Conservation (phyloP, 2,888 invertebrate species). For the Phengaris alcon region DNA sequence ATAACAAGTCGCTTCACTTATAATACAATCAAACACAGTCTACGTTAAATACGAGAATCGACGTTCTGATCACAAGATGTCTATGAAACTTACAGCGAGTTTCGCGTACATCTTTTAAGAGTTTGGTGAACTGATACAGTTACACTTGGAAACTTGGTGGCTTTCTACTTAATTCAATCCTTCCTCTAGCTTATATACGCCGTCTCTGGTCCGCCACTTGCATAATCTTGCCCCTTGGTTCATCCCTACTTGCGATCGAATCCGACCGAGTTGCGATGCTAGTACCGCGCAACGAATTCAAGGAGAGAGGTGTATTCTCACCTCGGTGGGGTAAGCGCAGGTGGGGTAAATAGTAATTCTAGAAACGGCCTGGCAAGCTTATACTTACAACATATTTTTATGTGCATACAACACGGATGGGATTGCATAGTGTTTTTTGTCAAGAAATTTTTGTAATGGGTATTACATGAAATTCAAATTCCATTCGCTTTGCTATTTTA, state of each 20-base stretch:
- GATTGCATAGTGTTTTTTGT: slow-evolving; percentile 22
- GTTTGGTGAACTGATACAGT: slow-evolving; percentile 69
- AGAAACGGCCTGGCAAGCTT: slow-evolving; percentile 37
- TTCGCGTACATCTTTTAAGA: slow-evolving; percentile 72
- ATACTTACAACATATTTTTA: slow-evolving; percentile 36
- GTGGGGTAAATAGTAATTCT: slow-evolving; percentile 54
- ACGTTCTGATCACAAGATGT: not conserved
- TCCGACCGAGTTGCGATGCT: slow-evolving; percentile 60
- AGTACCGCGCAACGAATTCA: slow-evolving; percentile 35
- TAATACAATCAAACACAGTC: no score
- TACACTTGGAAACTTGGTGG: slow-evolving; percentile 57
- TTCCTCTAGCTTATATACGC: slow-evolving; percentile 66
- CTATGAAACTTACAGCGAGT: slow-evolving; percentile 66
- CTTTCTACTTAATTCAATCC: slow-evolving; percentile 62
- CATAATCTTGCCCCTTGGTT: slow-evolving; percentile 68
- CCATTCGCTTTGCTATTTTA: not conserved
- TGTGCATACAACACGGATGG: slow-evolving; percentile 36
- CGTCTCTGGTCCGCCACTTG: slow-evolving; percentile 57
- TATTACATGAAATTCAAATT: not conserved
- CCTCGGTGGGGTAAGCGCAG: slow-evolving; percentile 53
- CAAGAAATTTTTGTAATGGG: not conserved
- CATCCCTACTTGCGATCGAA: slow-evolving; percentile 69
- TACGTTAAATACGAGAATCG: no score
- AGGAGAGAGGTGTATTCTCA: slow-evolving; percentile 47
- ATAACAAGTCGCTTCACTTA: no score